Evolutionary conservation across 2,113 vertebrate genomes (phyloP).

Genomic region (Oophaga pumilio): DNA sequence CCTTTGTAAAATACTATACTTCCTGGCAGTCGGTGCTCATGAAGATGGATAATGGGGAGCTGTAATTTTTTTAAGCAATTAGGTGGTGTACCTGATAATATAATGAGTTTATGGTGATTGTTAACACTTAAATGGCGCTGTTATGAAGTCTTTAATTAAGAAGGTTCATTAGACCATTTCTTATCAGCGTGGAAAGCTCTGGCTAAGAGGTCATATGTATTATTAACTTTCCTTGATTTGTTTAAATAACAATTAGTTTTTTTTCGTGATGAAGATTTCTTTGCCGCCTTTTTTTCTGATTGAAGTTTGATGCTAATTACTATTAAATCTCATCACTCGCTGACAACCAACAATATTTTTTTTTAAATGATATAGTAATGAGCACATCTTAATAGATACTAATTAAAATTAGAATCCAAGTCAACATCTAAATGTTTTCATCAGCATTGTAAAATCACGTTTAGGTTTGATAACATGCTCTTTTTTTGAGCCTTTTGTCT

Average conservation of each 20-base stretch:
- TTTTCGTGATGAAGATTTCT: slow-evolving; percentile 10
- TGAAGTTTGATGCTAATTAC: not conserved
- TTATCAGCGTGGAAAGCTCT: not conserved
- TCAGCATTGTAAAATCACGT: not conserved
- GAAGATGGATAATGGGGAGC: slow-evolving; percentile 58
- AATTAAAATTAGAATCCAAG: not conserved
- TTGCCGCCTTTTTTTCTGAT: not conserved
- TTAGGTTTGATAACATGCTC: not conserved
- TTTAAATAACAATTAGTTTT: slow-evolving; percentile 8
- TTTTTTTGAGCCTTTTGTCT: not conserved
- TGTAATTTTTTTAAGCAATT: slow-evolving; percentile 58
- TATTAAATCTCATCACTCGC: not conserved
- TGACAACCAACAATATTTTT: not conserved
- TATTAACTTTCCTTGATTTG: slow-evolving; percentile 15
- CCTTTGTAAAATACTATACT: slow-evolving; percentile 63
- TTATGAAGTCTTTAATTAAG: slow-evolving; percentile 61
- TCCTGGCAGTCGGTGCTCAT: slow-evolving; percentile 34
- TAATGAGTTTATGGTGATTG: slow-evolving; percentile 59
- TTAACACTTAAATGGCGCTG: slow-evolving; percentile 57
- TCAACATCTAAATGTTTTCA: not conserved
- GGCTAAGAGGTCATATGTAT: slow-evolving; percentile 9
- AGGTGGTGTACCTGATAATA: slow-evolving; percentile 57
- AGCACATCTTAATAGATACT: not conserved
- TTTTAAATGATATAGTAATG: not conserved
- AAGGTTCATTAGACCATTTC: slow-evolving; percentile 55